Base-by-base conservation (phyloP, 2,888 invertebrate genomes). In the Pelosia muscerda region DNA sequence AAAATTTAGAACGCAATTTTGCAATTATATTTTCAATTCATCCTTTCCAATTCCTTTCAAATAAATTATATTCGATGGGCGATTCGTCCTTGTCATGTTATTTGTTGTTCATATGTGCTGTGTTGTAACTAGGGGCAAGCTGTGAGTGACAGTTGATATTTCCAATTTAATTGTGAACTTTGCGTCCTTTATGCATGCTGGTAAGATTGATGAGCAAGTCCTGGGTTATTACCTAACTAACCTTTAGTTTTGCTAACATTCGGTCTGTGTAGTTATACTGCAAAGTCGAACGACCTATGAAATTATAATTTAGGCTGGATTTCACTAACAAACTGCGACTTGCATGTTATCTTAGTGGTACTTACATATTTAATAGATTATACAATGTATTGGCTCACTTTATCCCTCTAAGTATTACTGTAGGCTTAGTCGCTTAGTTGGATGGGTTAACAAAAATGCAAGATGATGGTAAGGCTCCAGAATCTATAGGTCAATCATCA, bases 71-170 rank as follows among this genome's bases (percentile, higher is more conserved):
- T 62, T 69, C 74, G 74, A 74, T 76, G 76, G 65, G 28, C 65
- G 66, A 55, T 71, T 66, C 28, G 56, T 61, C 62, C 34, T 49
- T 54, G 28, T 42, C 49, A 60, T 42, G 22, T 65, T 57, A 19
- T 26, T 53, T 49, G 22, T 62, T 28, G 53, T 68, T 63, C 49
- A 25, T 71, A 63, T 66, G 59, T 72, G 69, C 22, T 4, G 62
- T 79, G 69, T 76, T 69, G 67, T 49, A 78, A 78, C 22, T 10
- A 28, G 53, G 23, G 22, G 34, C 58, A 34, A 49, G 57, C 57
- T 69, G 63, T 65, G 65, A 64, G 66, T 78, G 71, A 69, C 62
- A 4, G 42, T 22, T 49, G 61, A 70, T 64, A 70, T 72, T 68
- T 71, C 49, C 70, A 22, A 19, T 42, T 60, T 70, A 65, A 69